Evolutionary conservation across 2,797 vertebrate genomes (phyloP).

Genomic region (Sternotherus odoratus): DNA sequence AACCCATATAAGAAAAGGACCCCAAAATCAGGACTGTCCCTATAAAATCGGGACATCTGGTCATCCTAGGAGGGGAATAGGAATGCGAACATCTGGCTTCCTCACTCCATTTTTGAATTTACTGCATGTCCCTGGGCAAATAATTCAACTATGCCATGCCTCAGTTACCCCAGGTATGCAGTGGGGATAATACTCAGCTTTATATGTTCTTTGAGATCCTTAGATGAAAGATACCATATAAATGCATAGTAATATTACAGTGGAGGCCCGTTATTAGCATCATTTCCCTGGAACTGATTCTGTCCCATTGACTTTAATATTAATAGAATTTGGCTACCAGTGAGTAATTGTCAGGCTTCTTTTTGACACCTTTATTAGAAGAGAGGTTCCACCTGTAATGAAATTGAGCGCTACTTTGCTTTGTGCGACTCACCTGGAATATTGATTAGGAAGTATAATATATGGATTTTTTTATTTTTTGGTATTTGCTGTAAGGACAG

Average conservation of each 20-base stretch:
- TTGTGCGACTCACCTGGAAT: background rate
- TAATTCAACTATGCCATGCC: fast-evolving
- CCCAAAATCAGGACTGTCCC: too few species aligned
- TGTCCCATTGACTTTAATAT: background rate
- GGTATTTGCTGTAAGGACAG: background rate
- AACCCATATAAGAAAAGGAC: too few species aligned
- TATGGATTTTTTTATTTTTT: background rate
- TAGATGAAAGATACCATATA: background rate
- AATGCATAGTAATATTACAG: background rate
- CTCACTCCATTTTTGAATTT: constrained; percentile 5
- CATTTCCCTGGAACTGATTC: background rate
- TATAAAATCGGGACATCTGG: too few species aligned
- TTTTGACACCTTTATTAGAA: background rate
- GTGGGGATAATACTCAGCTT: too few species aligned
- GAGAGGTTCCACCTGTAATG: background rate
- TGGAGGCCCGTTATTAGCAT: background rate
- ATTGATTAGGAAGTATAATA: background rate
- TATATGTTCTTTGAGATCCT: fast-evolving
- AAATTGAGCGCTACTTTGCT: background rate
- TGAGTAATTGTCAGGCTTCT: background rate
- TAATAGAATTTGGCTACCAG: background rate
- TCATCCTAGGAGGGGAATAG: background rate
- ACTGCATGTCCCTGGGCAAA: background rate
- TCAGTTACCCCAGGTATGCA: background rate
- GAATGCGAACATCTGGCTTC: background rate